Base-by-base conservation (phyloP, 2,113 vertebrate species). In the Himantopus leucocephalus region DNA sequence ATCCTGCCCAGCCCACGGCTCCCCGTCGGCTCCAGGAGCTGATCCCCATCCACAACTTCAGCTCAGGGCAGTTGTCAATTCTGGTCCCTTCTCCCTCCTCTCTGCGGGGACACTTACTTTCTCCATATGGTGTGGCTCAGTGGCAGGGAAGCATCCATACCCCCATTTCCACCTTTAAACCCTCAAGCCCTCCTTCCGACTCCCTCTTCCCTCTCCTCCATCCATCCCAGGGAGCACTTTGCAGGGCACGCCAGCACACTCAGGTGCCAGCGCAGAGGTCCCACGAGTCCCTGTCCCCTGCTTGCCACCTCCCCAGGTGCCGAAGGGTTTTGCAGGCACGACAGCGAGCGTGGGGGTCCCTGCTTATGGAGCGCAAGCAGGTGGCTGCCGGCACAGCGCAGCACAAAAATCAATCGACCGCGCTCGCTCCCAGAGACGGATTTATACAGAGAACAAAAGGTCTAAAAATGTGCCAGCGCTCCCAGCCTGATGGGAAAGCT, bases 331-430 rank as follows among this genome's bases (percentile, higher is more conserved):
- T 47, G 23, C 67, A 55, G 59, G 59, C 14, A 26, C 0, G 0
- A 5, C 0, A 0, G 0, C 4, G 11, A 58, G 32, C 8, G 14
- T 1, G 0, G 60, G 60, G 56, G 50, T 88, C 70, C 47, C 70
- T 5, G 6, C 34, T 73, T 12, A 12, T 1, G 22, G 53, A 75
- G 78, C 21, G 1, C 0, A 4, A 77, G 88, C 74, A 94, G 83
- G 67, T 64, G 81, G 84, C 82, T 90, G 88, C 67, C 45, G 0
- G 90, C 75, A 21, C 84, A 47, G 47, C 35, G 0, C 78, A 35
- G 70, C 78, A 37, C 80, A 82, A 45, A 45, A 95, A 93, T 66
- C 92, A 79, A 64, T 79, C 32, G 8, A 48, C 52, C 1, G 2
- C 14, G 0, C 60, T 90, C 5, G 0, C 81, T 92, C 47, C 32